These are phyloP conservation scores for Knipowitschia caucasica DNA, from an alignment of 2,797 vertebrate genomes.

Conservation along the genomic window DNA sequence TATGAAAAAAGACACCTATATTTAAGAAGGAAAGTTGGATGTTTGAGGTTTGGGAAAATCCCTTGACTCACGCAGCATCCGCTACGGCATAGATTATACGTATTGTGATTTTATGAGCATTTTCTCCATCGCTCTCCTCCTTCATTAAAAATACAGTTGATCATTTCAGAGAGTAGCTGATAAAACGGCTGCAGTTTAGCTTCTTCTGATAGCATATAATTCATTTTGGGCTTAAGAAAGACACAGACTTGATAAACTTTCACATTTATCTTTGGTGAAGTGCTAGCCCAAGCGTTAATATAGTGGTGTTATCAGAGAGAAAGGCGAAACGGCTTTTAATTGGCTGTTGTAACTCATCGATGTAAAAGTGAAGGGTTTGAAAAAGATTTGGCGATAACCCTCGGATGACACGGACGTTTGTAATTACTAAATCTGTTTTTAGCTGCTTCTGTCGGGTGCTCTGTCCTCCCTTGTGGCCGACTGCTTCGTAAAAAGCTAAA, in stretches of 20 bases:
- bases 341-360: conserved; percentile 38
- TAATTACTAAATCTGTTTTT: conserved; percentile 62
- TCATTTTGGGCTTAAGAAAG: conserved; percentile 25
- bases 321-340: conserved; percentile 51
- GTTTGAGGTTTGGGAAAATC: conserved; percentile 31
- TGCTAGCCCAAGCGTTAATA: conserved; percentile 48
- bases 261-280: conserved; percentile 42
- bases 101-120: conserved; percentile 39
- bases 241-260: conserved; percentile 51
- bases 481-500: conserved; percentile 45
- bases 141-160: conserved; percentile 53
- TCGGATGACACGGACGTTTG: conserved; percentile 40
- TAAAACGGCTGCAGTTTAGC: conserved; percentile 43
- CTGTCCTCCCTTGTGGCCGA: conserved; percentile 1
- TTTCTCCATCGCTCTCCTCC: conserved; percentile 30
- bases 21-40: conserved; percentile 15
- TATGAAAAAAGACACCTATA: conserved; percentile 7
- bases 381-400: conserved; percentile 51
- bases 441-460: conserved; percentile 17
- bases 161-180: conserved; percentile 49
- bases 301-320: conserved; percentile 48
- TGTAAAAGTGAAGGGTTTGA: conserved; percentile 23
- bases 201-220: conserved; percentile 45
- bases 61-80: conserved; percentile 22
- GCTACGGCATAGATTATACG: conserved; percentile 17